A percentile compares a stretch with the other conserved stretches of the same genome.
These are phyloP conservation scores for Ophion obscuratus DNA, from an alignment of 2,888 invertebrate genomes.

Conservation along the genomic window DNA sequence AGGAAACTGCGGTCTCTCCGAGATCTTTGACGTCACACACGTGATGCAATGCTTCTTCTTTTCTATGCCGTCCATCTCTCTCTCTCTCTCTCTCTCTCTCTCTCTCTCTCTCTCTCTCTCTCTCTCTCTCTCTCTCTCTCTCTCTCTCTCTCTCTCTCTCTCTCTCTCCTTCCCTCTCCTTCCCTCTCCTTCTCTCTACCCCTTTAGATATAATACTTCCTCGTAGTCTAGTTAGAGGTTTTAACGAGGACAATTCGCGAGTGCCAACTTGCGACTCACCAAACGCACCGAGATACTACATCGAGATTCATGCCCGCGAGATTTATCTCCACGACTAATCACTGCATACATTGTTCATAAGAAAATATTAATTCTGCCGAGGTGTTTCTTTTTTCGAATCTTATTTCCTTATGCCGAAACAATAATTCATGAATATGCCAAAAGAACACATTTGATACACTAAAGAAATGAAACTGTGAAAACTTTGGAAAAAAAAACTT, in stretches of 20 bases:
- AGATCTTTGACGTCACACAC: conserved; percentile 47
- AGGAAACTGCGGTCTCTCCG: conserved; percentile 37
- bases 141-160: background rate
- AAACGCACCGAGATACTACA: conserved; percentile 14
- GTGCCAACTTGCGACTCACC: conserved; percentile 54
- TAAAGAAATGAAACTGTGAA: background rate
- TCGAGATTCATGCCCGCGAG: conserved; percentile 27
- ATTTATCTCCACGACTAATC: conserved; percentile 24
- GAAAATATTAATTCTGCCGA: background rate
- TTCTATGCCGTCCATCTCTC: background rate
- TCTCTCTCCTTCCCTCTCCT: no score
- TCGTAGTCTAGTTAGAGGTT: conserved; percentile 60
- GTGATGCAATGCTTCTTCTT: conserved; percentile 34
- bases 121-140: conserved; percentile 15
- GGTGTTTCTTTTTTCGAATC: background rate
- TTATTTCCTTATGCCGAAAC: background rate
- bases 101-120: background rate
- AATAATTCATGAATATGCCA: background rate
- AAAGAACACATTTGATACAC: background rate
- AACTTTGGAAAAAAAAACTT: background rate
- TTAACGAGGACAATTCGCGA: conserved; percentile 59
- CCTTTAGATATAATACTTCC: conserved; percentile 54
- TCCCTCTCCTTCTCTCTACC: conserved; percentile 13
- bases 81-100: background rate
- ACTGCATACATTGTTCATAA: background rate